Base-by-base conservation (phyloP, 2,113 vertebrate species). In the Phaethornis superciliosus region DNA sequence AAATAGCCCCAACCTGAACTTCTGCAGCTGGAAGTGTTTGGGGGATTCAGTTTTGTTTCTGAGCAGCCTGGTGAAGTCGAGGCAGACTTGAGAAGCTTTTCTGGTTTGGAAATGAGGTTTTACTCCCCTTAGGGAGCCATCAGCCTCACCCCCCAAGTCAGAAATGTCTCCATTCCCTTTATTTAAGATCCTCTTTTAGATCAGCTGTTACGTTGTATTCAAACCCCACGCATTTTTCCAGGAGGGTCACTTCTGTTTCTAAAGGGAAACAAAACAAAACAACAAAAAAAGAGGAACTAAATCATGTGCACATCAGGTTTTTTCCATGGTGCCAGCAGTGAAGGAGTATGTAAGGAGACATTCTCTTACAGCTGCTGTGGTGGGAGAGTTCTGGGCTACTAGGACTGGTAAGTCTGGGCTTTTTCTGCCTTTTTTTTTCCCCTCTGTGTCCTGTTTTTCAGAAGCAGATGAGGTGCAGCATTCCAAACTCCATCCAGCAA, bases 401-500 rank as follows among this genome's bases (percentile, higher is more conserved):
- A 42, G 37, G 12, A 33, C 30, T 35, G 97, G 97, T 97, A 91
- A 89, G 96, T 96, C 42, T 37, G 30, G 26, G 17, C 15, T 82
- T 78, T 68, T 71, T 65, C 7, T 65, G 17, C 12, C 80, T 78
- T 10, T 21, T 47, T 47, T 47, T 47, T 22, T 20, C 46, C 18
- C 46, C 46, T 32, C 33, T 33, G 33, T 6, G 8, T 49, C 16
- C 33, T 63, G 17, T 7, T 71, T 59, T 59, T 76, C 69, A 56
- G 47, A 46, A 65, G 46, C 28, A n/a, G 20, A 13, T 6, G 13
- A 76, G 74, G 42, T 5, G 9, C 16, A 32, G 58, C 21, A 15
- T 44, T 72, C 55, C 47, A 28, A 42, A 77, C 70, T 26, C 52
- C 20, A 8, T 2, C 71, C 23, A 64, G 42, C 62, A 49, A 54